Percentiles rank a stretch among this genome's conserved stretches.
phyloP scores from a whole-genome alignment of 1,140 invertebrate genomes.

The Megalonaias nervosa region DNA sequence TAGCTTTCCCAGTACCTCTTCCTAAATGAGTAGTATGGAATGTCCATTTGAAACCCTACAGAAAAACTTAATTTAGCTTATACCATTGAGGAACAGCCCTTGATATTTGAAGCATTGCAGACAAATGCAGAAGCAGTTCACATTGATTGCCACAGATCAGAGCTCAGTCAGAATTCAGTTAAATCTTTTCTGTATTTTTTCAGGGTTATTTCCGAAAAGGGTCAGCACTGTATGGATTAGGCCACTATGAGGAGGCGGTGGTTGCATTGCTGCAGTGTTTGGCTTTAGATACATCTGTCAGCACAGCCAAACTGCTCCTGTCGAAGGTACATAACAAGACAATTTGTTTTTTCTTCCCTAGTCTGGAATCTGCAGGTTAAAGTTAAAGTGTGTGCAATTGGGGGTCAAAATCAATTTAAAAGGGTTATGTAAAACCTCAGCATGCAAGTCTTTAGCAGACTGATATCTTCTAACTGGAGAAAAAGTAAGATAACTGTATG shows the following conservation, averaged over 20 bases:
- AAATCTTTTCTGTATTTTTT: constrained; percentile 43
- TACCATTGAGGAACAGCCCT: not conserved
- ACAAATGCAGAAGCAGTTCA: not conserved
- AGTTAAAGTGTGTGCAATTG: not conserved
- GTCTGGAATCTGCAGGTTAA: constrained; percentile 1
- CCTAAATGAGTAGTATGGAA: no score
- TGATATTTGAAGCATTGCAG: not conserved
- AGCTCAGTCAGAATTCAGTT: not conserved
- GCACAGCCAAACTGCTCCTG: constrained; percentile 70
- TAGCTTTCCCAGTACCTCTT: no score
- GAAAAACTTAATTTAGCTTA: not conserved
- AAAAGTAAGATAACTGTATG: no score
- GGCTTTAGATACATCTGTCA: constrained; percentile 72
- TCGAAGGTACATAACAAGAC: constrained; percentile 52
- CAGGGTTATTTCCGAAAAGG: constrained; percentile 81
- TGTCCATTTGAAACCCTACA: no score
- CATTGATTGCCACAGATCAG: not conserved
- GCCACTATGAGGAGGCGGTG: constrained; percentile 80
- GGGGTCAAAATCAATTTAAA: no score
- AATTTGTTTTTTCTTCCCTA: not conserved
- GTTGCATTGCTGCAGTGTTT: constrained; percentile 78
- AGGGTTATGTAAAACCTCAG: no score
- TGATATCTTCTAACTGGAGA: no score
- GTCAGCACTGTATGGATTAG: constrained; percentile 77
- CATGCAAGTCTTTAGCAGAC: no score